A percentile compares a stretch with the other conserved stretches of the same genome.
Conservation (phyloP, 2,888 invertebrate genomes). For the Scaptomyza tumidula region DNA sequence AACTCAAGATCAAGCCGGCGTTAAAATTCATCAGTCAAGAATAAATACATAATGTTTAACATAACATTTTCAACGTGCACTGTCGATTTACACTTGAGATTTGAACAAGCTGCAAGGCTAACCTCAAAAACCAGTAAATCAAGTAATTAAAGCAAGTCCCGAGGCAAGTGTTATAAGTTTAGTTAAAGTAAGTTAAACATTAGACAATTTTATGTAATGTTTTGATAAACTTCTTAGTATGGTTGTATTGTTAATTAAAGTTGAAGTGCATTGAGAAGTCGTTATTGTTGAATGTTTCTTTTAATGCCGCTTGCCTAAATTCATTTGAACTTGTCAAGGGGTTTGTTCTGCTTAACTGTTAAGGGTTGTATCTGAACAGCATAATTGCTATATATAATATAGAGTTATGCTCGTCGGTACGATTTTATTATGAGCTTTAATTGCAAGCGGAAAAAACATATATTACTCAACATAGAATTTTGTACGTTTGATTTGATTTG, state of each 20-base stretch:
- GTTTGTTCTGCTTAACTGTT: slow-evolving; percentile 10
- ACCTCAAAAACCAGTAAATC: background rate
- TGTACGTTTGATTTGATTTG: slow-evolving; percentile 46
- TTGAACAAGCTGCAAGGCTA: no score
- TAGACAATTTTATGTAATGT: background rate
- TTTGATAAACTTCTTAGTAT: background rate
- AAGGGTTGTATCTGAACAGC: slow-evolving; percentile 19
- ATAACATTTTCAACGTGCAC: no score
- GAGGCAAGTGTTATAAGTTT: no score
- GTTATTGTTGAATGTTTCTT: background rate
- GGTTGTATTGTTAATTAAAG: no score
- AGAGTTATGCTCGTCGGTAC: slow-evolving; percentile 3
- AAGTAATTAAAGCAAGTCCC: background rate
- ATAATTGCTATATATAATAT: slow-evolving; percentile 7
- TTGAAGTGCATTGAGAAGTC: slow-evolving; percentile 37
- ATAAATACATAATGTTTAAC: no score
- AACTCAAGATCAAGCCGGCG: background rate
- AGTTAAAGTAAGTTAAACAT: background rate
- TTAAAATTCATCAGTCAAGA: no score
- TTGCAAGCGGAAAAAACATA: slow-evolving; percentile 31
- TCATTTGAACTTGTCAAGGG: slow-evolving; percentile 34
- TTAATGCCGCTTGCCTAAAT: slow-evolving; percentile 27
- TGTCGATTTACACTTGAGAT: no score
- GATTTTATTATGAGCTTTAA: slow-evolving; percentile 49
- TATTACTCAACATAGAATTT: slow-evolving; percentile 9